Base-by-base conservation (phyloP, 2,888 invertebrate genomes). In the Notodonta ziczac region DNA sequence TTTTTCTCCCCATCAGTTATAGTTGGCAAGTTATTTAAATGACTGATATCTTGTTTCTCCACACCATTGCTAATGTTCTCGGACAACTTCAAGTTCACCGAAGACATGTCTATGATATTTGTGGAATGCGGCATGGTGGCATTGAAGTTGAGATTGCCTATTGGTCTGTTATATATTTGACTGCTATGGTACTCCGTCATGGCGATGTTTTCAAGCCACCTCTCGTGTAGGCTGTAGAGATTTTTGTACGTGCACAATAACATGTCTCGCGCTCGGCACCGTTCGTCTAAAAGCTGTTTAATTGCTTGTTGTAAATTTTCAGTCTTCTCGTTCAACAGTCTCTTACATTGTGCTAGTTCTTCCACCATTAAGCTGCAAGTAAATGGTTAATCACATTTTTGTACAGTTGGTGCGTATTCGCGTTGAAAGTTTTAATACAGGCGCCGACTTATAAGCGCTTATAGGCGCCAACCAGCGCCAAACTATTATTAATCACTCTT, bases 291-390 rank as follows among this genome's bases (percentile, higher is more conserved):
- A 60, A 97, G 81, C 69, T 94, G 94, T 83, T 96, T 96, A 66
- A 97, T 91, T 46, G 95, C 94, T 83, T 96, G 95, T 83, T 97
- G 96, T 60, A 97, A 89, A 70, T 96, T 96, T 42, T 95, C 95
- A 58, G 96, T 95, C 84, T 96, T 95, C 71, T 96, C 96, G 14
- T 95, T 95, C 35, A 98, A 91, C 60, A 96, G 95, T 56, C 97
- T 97, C 85, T 98, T 98, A 95, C 97, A 97, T 73, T 96, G 95
- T 0, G 98, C 98, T 70, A 98, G 87, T 89, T 98, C 98, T 89
- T 98, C 98, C 2, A 98, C 97, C 97, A 98, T 97, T 62, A 98
- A 95, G 85, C 98, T 32, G 55, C 5, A 13, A 57, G 48, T 62
- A 60, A 65, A 42, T 42, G 1, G 9, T 42, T 42, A 42, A 10